Conservation (phyloP, 2,113 vertebrate genomes). For the Chionodraco myersi region DNA sequence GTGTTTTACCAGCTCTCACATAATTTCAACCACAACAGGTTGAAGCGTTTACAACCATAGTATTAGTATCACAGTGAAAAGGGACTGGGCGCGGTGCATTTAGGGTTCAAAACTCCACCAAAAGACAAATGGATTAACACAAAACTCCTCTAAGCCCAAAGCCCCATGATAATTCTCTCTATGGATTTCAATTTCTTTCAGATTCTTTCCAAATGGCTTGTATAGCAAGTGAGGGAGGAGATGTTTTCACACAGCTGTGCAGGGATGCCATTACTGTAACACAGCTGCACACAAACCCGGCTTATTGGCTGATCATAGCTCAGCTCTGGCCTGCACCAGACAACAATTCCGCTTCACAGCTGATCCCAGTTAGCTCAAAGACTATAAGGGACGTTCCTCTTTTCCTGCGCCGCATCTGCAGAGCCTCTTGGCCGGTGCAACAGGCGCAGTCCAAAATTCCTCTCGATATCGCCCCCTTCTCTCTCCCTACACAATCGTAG, state of each 20-base stretch:
- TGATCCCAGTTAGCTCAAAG: conserved; percentile 62
- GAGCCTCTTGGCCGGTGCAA: conserved; percentile 47
- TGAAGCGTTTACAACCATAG: conserved; percentile 59
- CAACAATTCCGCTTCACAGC: conserved; percentile 67
- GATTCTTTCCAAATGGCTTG: conserved; percentile 50
- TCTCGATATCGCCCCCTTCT: conserved; percentile 16
- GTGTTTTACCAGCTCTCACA: conserved; percentile 55
- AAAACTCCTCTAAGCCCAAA: conserved; percentile 39
- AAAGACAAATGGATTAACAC: conserved; percentile 10
- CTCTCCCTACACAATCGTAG: conserved; percentile 32
- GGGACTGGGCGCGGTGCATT: conserved; percentile 34
- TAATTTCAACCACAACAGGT: conserved; percentile 15
- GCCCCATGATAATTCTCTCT: conserved; percentile 27
- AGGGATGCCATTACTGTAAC: conserved; percentile 46
- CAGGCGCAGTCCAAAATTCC: conserved; percentile 42
- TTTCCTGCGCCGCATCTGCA: conserved; percentile 57
- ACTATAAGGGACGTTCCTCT: conserved; percentile 52
- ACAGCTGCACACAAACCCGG: conserved; percentile 56
- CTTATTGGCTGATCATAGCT: conserved; percentile 56
- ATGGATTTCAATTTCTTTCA: conserved; percentile 26
- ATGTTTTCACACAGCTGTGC: conserved; percentile 72
- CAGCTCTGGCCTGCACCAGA: conserved; percentile 53
- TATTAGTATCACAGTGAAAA: conserved; percentile 48
- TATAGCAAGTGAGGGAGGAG: conserved; percentile 60
- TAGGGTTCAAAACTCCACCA: conserved; percentile 42